Conservation (phyloP, 2,113 vertebrate species). For the Hydrochoerus hydrochaeris region DNA sequence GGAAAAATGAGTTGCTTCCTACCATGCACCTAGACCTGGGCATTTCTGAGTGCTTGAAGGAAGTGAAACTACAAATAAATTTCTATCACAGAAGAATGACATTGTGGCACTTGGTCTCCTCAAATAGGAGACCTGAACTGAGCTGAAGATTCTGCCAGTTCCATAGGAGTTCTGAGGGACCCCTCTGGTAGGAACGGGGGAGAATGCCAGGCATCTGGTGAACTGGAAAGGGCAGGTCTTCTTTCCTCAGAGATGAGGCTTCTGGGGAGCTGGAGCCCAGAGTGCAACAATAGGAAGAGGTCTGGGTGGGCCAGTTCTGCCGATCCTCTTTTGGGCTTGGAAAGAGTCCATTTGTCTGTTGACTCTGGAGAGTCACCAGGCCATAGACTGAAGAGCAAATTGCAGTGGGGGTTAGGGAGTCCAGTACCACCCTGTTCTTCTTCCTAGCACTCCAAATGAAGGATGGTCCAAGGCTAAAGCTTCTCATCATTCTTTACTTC, state of each 20-base stretch:
- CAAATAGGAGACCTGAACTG: background rate
- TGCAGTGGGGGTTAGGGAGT: background rate
- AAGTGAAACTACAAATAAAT: background rate
- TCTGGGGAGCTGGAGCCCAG: background rate
- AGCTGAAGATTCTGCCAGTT: background rate
- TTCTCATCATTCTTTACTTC: background rate
- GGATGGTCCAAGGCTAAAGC: background rate
- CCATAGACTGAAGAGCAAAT: background rate
- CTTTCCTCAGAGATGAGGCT: too few relatives aligned
- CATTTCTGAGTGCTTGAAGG: background rate
- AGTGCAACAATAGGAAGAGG: background rate
- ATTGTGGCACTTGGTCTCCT: background rate
- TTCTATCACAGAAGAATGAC: background rate
- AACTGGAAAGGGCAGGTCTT: background rate
- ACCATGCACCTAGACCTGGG: background rate
- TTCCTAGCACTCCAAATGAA: background rate
- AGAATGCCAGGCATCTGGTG: background rate
- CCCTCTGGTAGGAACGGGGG: background rate
- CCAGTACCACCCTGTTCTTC: background rate
- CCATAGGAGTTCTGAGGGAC: background rate
- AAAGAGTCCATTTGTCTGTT: background rate
- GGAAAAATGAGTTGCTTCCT: background rate
- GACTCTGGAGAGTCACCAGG: background rate
- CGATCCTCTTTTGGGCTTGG: background rate
- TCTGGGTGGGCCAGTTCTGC: rapidly evolving